Evolutionary conservation across 1,140 invertebrate genomes (phyloP).

Genomic region (Drosophila subobscura): DNA sequence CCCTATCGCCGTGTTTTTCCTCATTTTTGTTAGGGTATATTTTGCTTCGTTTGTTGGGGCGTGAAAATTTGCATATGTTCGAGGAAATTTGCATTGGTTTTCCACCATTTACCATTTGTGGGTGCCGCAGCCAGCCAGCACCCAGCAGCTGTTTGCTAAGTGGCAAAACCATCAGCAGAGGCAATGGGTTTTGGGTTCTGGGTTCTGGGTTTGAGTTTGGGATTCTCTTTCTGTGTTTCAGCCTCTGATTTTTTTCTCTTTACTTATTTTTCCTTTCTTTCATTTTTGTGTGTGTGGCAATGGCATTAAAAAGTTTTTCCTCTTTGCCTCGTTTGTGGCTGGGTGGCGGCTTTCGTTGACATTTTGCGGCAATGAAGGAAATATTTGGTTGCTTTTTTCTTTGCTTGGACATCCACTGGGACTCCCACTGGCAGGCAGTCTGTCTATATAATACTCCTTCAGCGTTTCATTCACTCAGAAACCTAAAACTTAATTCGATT

Average conservation of each 20-base stretch:
- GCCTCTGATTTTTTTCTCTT: conserved; percentile 4
- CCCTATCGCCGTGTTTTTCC: too few relatives aligned
- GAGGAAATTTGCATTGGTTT: conserved; percentile 55
- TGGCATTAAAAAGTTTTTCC: conserved; percentile 67
- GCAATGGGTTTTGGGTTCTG: conserved; percentile 19
- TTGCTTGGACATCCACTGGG: not conserved
- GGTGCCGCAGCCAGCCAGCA: not conserved
- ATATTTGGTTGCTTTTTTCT: conserved; percentile 37
- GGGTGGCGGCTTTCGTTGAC: conserved; percentile 32
- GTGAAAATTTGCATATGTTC: conserved; percentile 80
- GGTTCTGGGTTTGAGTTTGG: conserved; percentile 1
- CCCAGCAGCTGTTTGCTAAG: conserved; percentile 64
- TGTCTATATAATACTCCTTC: conserved; percentile 37
- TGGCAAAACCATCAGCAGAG: conserved; percentile 33
- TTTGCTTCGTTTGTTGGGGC: conserved; percentile 13
- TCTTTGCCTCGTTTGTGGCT: conserved; percentile 25
- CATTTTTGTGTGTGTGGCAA: conserved; percentile 18
- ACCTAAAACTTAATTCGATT: conserved; percentile 72
- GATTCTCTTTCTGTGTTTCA: conserved; percentile 3
- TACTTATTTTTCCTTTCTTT: not conserved
- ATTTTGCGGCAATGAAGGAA: conserved; percentile 59
- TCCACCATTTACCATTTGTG: conserved; percentile 27
- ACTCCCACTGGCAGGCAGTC: not conserved
- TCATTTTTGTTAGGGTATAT: too few relatives aligned
- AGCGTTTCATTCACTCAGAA: conserved; percentile 51